Conservation (phyloP, 2,888 invertebrate genomes). For the Parelbella ahira region DNA sequence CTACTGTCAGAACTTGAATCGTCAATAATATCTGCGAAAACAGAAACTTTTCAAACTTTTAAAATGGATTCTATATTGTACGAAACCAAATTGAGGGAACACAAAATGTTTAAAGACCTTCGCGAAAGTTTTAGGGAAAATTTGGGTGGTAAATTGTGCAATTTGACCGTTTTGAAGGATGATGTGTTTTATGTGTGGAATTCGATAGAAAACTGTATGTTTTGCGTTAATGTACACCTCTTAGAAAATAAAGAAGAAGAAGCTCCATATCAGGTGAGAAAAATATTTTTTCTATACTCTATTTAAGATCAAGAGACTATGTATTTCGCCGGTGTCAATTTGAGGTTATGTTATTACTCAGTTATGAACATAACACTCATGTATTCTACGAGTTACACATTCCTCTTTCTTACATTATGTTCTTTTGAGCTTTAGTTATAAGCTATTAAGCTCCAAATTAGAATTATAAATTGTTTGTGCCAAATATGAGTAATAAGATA, state of each 20-base stretch:
- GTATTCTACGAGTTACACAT: too few species aligned
- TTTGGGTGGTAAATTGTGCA: constrained; percentile 78
- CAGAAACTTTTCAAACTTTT: neutral
- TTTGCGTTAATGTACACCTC: constrained; percentile 81
- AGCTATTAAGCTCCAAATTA: too few species aligned
- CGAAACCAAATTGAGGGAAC: constrained; percentile 80
- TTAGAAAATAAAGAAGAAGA: constrained; percentile 70
- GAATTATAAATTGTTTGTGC: too few species aligned
- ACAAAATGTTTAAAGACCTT: constrained; percentile 82
- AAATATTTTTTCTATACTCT: constrained; percentile 29
- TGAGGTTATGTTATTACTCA: constrained; percentile 48
- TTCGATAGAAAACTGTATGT: constrained; percentile 81
- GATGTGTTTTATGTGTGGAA: constrained; percentile 86
- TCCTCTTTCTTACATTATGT: too few species aligned
- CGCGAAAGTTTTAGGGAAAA: constrained; percentile 76
- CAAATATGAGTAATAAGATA: too few species aligned
- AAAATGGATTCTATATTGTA: constrained; percentile 81
- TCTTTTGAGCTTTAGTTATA: too few species aligned
- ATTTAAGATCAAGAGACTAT: neutral
- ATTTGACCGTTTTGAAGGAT: constrained; percentile 83
- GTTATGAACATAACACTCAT: constrained; percentile 6
- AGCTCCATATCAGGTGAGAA: constrained; percentile 82
- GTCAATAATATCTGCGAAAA: constrained; percentile 4
- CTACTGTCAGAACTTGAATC: constrained; percentile 30
- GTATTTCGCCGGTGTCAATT: constrained; percentile 23